Conservation (phyloP, 2,113 vertebrate genomes). For the Smithornis capensis region DNA sequence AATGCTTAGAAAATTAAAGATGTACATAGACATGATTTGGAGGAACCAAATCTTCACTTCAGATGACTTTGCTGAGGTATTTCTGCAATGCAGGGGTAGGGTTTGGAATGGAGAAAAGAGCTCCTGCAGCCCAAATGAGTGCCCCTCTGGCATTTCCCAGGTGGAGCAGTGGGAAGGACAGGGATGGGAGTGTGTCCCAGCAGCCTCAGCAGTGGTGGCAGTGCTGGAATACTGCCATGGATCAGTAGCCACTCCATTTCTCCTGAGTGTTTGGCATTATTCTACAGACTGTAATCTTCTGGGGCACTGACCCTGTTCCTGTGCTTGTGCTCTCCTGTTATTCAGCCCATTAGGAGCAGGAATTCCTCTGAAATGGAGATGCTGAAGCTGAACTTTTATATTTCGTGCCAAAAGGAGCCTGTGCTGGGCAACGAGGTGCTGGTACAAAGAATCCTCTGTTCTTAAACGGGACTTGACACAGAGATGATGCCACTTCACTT, state of each 20-base stretch:
- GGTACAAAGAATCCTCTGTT: neutral
- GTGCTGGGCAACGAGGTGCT: neutral
- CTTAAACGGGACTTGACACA: neutral
- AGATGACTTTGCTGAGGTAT: neutral
- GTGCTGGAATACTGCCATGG: neutral
- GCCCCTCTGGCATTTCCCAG: neutral
- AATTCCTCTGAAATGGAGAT: neutral
- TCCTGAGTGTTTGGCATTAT: neutral
- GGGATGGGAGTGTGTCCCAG: rapidly evolving
- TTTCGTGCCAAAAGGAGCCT: neutral
- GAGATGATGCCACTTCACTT: constrained; percentile 6
- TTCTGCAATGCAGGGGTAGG: neutral
- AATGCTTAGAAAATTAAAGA: neutral
- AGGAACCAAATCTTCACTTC: neutral
- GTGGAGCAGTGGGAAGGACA: rapidly evolving
- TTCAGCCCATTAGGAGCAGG: neutral
- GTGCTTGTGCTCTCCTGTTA: neutral
- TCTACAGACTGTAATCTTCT: neutral
- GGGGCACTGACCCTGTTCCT: neutral
- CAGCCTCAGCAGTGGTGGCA: no score
- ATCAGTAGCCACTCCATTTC: neutral
- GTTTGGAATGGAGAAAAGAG: neutral
- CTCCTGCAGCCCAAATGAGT: neutral
- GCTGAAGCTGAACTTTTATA: neutral
- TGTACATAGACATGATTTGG: neutral